Percentiles rank a stretch among this genome's conserved stretches.
phyloP scores from a whole-genome alignment of 2,888 invertebrate genomes.

The Eremobia ochroleuca region DNA sequence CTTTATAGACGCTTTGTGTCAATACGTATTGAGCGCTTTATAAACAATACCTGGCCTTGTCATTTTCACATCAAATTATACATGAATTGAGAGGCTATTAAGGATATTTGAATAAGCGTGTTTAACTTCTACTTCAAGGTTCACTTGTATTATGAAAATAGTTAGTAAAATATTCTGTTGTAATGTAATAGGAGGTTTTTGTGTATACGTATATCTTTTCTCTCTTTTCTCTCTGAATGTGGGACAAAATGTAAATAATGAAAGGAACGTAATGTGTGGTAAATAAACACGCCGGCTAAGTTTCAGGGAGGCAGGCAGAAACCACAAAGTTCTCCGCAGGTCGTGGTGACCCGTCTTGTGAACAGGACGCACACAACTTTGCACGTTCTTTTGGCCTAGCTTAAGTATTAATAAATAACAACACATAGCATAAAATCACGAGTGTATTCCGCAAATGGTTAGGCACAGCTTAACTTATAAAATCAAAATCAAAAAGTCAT shows the following conservation, averaged over 20 bases:
- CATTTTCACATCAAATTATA: not conserved
- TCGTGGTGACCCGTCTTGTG: slow-evolving; percentile 17
- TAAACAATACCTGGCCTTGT: not conserved
- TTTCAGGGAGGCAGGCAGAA: slow-evolving; percentile 33
- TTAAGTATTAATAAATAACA: not conserved
- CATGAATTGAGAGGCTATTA: not conserved
- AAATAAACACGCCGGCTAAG: slow-evolving; percentile 27
- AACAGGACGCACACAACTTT: slow-evolving; percentile 45
- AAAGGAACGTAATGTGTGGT: not conserved
- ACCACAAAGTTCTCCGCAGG: slow-evolving; percentile 43
- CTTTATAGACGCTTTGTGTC: not conserved
- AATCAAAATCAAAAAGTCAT: too few species aligned
- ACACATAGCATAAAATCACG: too few species aligned
- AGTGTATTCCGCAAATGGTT: too few species aligned
- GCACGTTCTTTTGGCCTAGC: slow-evolving; percentile 6
- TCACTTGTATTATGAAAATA: not conserved
- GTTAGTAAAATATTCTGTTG: too few species aligned
- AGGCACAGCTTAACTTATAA: too few species aligned
- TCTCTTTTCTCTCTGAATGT: not conserved
- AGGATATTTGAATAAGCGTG: not conserved
- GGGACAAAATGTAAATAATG: not conserved
- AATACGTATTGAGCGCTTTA: not conserved
- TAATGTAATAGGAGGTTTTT: too few species aligned
- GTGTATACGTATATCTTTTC: too few species aligned
- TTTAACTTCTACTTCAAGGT: slow-evolving; percentile 7